A percentile compares a stretch with the other conserved stretches of the same genome.
These are phyloP conservation scores for Drosophila nigrodunni DNA, from an alignment of 1,140 invertebrate genomes.

Conservation along the genomic window DNA sequence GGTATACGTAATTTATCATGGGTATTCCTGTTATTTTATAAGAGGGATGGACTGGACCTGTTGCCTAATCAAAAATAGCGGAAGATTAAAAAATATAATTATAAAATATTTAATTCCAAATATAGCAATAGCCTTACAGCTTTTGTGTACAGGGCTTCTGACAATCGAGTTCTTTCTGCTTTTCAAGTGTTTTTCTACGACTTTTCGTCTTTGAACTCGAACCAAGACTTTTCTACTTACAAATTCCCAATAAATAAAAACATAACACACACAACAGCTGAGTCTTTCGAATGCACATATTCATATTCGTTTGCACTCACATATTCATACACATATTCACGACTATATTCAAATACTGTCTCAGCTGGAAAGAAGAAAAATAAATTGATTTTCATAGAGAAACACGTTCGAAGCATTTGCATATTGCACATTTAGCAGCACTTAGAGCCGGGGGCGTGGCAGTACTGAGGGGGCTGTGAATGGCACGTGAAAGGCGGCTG, in stretches of 20 bases:
- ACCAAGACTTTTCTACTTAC: too few relatives aligned
- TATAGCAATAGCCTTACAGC: too few relatives aligned
- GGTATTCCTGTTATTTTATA: neutral
- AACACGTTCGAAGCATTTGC: conserved; percentile 66
- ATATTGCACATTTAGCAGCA: conserved; percentile 42
- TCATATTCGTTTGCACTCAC: neutral
- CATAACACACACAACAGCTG: conserved; percentile 9
- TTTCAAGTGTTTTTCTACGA: too few relatives aligned
- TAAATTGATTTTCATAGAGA: conserved; percentile 65
- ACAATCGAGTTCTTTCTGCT: too few relatives aligned
- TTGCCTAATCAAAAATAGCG: too few relatives aligned
- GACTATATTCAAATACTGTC: neutral
- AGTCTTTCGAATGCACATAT: conserved; percentile 4
- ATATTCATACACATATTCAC: neutral
- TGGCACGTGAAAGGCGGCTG: conserved; percentile 67
- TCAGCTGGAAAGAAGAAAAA: neutral
- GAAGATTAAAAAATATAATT: too few relatives aligned
- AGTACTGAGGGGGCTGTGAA: neutral
- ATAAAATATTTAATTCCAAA: too few relatives aligned
- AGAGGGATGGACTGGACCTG: too few relatives aligned
- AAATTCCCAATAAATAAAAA: too few relatives aligned
- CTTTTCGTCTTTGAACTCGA: too few relatives aligned
- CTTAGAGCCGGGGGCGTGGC: conserved; percentile 25
- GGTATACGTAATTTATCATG: neutral
- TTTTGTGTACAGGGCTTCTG: too few relatives aligned